phyloP scores from a whole-genome alignment of 23 tunicate genomes.

The Aplidium turbinatum region DNA sequence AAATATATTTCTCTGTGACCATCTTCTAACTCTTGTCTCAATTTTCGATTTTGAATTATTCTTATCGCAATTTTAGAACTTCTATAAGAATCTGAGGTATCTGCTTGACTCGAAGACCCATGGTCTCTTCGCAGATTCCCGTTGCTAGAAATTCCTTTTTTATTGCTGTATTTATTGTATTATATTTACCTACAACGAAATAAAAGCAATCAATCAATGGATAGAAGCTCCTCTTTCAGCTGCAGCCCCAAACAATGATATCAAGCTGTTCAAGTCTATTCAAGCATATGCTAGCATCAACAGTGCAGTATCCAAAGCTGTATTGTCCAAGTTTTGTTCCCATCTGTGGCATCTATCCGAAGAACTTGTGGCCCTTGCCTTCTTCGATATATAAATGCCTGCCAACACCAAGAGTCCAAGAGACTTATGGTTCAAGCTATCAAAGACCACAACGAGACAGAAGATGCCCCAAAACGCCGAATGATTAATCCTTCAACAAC shows the following conservation, averaged over 20 bases:
- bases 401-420: conserved; percentile 1
- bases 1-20: too few relatives aligned
- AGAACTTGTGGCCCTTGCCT: conserved; percentile 4
- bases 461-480: conserved; percentile 4
- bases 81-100: too few relatives aligned
- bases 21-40: too few relatives aligned
- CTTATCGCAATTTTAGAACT: too few relatives aligned
- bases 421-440: neutral
- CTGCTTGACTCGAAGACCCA: too few relatives aligned
- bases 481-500: neutral
- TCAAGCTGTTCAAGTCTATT: conserved; percentile 6
- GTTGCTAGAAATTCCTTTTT: too few relatives aligned
- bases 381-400: neutral
- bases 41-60: too few relatives aligned
- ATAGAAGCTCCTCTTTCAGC: neutral
- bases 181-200: too few relatives aligned
- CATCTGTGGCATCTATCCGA: conserved; percentile 6
- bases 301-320: neutral
- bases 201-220: too few relatives aligned
- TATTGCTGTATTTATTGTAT: too few relatives aligned
- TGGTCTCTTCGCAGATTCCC: too few relatives aligned
- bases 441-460: conserved; percentile 1
- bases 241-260: conserved; percentile 10
- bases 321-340: conserved; percentile 1
- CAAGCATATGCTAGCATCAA: conserved; percentile 17